These are phyloP conservation scores for Sciurus vulgaris DNA, from an alignment of 2,797 vertebrate species.

Conservation along the genomic window DNA sequence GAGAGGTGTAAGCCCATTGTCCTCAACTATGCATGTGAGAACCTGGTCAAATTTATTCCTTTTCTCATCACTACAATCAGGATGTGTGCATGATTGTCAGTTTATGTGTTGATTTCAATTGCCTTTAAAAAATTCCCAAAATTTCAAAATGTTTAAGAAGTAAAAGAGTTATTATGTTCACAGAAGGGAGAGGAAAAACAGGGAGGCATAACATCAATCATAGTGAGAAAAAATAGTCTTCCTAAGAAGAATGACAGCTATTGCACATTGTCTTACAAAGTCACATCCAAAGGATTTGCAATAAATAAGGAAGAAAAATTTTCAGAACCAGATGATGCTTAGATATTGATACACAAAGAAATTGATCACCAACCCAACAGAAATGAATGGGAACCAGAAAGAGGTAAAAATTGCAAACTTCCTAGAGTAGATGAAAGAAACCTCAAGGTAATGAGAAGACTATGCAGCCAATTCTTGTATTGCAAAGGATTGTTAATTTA, in stretches of 20 bases:
- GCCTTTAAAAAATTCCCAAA: neutral
- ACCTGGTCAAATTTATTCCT: neutral
- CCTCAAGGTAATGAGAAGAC: neutral
- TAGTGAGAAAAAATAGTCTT: neutral
- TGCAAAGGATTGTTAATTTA: neutral
- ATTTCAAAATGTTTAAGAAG: neutral
- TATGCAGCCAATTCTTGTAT: neutral
- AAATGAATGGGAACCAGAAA: neutral
- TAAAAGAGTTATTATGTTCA: neutral
- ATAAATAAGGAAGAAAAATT: neutral
- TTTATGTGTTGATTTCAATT: neutral
- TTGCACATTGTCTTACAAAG: neutral
- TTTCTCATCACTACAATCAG: conserved; percentile 1
- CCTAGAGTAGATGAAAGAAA: neutral
- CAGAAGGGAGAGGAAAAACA: neutral
- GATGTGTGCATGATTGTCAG: neutral
- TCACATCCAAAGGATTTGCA: neutral
- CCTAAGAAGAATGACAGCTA: neutral
- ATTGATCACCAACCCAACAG: neutral
- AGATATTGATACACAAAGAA: neutral
- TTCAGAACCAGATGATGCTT: neutral
- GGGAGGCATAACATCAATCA: neutral
- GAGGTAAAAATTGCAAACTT: neutral
- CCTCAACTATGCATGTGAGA: neutral
- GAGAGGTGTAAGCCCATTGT: neutral